Evolutionary conservation across 2,797 vertebrate genomes (phyloP), one percentile per base, ranked within the genome.

Genomic region (Carcharodon carcharias): DNA sequence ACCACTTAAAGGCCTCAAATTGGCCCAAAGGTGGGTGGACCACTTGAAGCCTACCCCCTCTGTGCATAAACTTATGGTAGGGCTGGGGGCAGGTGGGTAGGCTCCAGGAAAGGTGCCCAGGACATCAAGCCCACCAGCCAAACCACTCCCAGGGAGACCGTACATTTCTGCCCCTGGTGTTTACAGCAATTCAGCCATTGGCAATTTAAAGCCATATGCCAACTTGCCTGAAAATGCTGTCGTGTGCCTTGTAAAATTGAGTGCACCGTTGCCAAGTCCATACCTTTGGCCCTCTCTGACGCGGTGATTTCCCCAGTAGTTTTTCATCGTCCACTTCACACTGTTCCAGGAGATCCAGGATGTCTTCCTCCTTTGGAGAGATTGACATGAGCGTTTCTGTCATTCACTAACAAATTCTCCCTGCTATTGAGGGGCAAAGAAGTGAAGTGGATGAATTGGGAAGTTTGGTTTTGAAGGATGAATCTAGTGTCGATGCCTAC

Each of bases 311-410:
- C 96, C 98, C 98, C 96, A 98, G 99, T 96, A 99, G 97, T 97
- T 99, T 99, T 97, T 99, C 99, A 94, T 99, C 99, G 85, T 99
- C 99, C 97, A 99, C 98, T 97, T 99, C 99, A 97, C 99, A 99
- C 94, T 99, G 99, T 96, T 99, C 99, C 97, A 99, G 97, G 97
- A 99, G 98, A 97, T 99, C 99, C 97, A 99, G 97, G 97, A 99
- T 99, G 97, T 99, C 99, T 98, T 99, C 99, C 96, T 99, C 99
- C 99, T 99, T 95, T 87, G 56, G 54, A 65, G 69, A 63, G 26
- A 88, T 97, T 97, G 96, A 96, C 0, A 2, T 3, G 61, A 96
- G 96, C 56, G 96, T 95, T 61, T 50, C 45, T 82, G 95, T 67
- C 96, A 96, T 96, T 35, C 69, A 88, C 85, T 61, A 96, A 93